These are phyloP conservation scores for Pyrrhosoma nymphula DNA, from an alignment of 2,888 invertebrate species.

Conservation along the genomic window DNA sequence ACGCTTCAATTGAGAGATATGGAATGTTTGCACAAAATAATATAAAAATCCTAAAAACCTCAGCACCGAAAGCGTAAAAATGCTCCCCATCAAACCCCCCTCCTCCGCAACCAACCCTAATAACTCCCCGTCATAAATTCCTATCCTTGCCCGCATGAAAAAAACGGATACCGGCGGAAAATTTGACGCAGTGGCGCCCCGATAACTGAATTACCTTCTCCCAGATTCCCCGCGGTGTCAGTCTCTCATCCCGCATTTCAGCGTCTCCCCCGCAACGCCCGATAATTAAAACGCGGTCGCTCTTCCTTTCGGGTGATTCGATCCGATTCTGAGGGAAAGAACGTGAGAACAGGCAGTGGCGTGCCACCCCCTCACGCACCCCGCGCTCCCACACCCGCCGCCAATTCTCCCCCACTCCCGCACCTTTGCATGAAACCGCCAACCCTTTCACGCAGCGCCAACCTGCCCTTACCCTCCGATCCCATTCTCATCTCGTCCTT, in stretches of 20 bases:
- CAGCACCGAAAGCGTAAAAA: background rate
- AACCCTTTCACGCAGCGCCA: background rate
- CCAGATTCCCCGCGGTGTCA: background rate
- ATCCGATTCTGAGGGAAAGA: background rate
- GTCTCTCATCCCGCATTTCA: background rate
- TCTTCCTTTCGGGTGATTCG: background rate
- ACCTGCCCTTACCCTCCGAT: background rate
- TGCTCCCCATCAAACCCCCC: background rate
- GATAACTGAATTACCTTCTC: background rate
- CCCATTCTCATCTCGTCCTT: too few relatives aligned
- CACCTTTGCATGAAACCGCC: background rate
- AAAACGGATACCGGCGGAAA: background rate
- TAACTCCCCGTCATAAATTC: background rate
- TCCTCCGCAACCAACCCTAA: background rate
- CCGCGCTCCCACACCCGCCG: background rate
- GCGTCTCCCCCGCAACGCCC: background rate
- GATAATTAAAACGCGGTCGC: background rate
- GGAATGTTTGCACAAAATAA: background rate
- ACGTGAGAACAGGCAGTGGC: background rate
- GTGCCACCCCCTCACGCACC: background rate
- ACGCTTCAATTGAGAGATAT: background rate
- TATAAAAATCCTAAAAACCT: background rate
- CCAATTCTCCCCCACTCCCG: background rate
- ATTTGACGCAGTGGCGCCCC: background rate
- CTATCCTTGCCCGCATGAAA: background rate